Evolutionary conservation across 2,113 vertebrate genomes (phyloP), one percentile per base, ranked within the genome.

Genomic region (Notiomystis cincta): DNA sequence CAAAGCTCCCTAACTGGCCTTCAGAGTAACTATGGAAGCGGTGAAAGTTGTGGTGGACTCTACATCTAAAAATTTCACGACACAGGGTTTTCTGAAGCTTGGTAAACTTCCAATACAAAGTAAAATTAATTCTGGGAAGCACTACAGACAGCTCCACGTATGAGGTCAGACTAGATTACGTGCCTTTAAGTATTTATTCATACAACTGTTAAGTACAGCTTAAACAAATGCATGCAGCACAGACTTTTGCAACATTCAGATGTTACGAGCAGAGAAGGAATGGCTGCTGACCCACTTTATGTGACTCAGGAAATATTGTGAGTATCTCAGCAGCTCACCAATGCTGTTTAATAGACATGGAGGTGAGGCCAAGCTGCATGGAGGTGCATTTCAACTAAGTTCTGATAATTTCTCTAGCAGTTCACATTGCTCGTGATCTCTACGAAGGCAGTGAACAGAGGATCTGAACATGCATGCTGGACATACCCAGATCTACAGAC

Each of bases 401-500:
- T 93, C 38, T 83, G 33, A 2, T 81, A n/a, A 82, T 27, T 89
- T 62, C 30, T 81, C 76, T 37, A 18, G n/a, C 57, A 92, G 61
- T 64, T 87, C 80, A 78, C 37, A 24, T 38, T 79, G 73, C 40
- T 94, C 38, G 30, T 38, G 8, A 42, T 60, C 13, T 89, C 77
- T 64, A 48, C 75, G 79, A 86, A 88, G 50, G 76, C 72, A 87
- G 50, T 2, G 3, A 91, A 64, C 38, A 82, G 31, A 61, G 6
- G 65, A 82, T 82, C 76, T 86, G 57, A 94, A 86, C 82, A 92
- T 93, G 91, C 86, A 73, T 8, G 56, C 47, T 83, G 91, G 56
- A 92, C 76, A 79, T 5, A 83, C 71, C 35, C 1, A 10, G 35
- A 89, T 93, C 89, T 93, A 95, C 30, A 93, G 33, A 93, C 62